phyloP scores from a whole-genome alignment of 1,140 invertebrate genomes.

The Sesamia nonagrioides region DNA sequence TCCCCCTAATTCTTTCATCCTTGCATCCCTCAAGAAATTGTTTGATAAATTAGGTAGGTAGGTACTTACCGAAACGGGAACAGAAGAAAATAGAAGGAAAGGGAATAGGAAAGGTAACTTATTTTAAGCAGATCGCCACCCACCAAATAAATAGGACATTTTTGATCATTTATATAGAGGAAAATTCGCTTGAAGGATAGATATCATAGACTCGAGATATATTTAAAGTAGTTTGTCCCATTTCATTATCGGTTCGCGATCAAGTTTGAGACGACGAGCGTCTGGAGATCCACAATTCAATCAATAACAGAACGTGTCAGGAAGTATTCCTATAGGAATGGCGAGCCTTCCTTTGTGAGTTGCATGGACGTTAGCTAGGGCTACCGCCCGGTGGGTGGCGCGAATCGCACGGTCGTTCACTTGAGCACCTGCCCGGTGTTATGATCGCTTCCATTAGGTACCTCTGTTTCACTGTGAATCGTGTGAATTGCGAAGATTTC shows the following conservation, averaged over 20 bases:
- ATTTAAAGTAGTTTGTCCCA: not conserved
- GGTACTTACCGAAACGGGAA: too few species aligned
- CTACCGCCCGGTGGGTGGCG: constrained; percentile 71
- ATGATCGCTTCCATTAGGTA: constrained; percentile 40
- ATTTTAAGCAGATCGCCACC: too few species aligned
- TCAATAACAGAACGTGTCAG: constrained; percentile 31
- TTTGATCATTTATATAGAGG: too few species aligned
- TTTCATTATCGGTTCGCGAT: not conserved
- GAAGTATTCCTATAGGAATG: not conserved
- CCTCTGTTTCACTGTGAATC: not conserved
- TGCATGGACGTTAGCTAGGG: constrained; percentile 32
- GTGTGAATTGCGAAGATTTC: constrained; percentile 13
- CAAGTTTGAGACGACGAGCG: not conserved
- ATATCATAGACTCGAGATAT: too few species aligned
- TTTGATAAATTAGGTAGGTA: too few species aligned
- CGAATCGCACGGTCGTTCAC: constrained; percentile 64
- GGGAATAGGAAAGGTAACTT: too few species aligned
- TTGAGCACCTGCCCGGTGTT: constrained; percentile 32
- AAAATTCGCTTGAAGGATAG: too few species aligned
- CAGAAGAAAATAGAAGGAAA: too few species aligned
- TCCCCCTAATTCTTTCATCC: too few species aligned
- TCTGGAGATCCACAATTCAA: not conserved
- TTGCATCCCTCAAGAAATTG: too few species aligned
- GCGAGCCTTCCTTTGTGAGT: constrained; percentile 15
- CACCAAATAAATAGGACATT: too few species aligned